phyloP scores from a whole-genome alignment of 1,140 invertebrate species.

The Dreissena polymorpha region DNA sequence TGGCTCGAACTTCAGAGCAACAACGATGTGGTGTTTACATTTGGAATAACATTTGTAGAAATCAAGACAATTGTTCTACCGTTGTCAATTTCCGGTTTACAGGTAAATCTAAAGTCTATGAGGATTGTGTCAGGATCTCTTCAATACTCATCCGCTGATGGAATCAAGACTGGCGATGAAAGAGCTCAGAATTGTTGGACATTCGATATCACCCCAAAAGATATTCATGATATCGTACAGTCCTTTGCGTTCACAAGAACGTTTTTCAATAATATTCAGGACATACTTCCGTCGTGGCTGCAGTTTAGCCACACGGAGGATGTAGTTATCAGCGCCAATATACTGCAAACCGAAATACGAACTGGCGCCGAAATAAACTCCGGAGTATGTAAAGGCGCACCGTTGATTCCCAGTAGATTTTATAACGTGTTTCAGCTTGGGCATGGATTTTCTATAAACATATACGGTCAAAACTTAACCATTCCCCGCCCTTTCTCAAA shows the following conservation, averaged over 20 bases:
- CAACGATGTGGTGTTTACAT: slow-evolving; percentile 1
- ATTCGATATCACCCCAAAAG: slow-evolving; percentile 11
- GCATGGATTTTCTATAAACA: slow-evolving; percentile 9
- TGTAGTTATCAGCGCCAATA: slow-evolving; percentile 14
- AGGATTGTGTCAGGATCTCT: slow-evolving; percentile 20
- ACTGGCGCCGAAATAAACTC: slow-evolving; percentile 6
- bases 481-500: not conserved
- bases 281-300: slow-evolving; percentile 36
- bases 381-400: slow-evolving; percentile 24
- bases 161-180: not conserved
- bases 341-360: slow-evolving; percentile 18
- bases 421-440: slow-evolving; percentile 35
- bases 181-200: slow-evolving; percentile 7
- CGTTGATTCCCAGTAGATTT: not conserved
- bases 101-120: not conserved
- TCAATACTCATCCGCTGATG: not conserved
- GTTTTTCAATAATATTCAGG: slow-evolving; percentile 25
- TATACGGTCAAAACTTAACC: slow-evolving; percentile 29
- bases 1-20: slow-evolving; percentile 10
- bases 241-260: slow-evolving; percentile 28
- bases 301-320: slow-evolving; percentile 9
- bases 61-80: slow-evolving; percentile 27
- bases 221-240: slow-evolving; percentile 22
- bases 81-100: slow-evolving; percentile 29
- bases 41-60: slow-evolving; percentile 42